phyloP scores from a whole-genome alignment of 2,797 vertebrate species.

The Acrocephalus scirpaceus region DNA sequence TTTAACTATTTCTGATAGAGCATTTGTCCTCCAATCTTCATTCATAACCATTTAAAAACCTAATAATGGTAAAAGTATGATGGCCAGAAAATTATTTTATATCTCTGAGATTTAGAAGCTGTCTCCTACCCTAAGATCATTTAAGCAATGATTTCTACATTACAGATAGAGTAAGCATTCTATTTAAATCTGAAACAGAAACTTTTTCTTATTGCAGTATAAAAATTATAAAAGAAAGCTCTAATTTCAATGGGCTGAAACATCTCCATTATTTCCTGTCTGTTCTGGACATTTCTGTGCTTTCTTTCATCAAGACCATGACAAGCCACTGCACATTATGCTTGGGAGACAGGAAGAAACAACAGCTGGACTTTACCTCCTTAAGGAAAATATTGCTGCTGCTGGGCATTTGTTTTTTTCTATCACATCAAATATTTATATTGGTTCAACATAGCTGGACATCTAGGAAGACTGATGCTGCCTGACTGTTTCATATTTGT shows the following conservation, averaged over 20 bases:
- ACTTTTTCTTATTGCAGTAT: not conserved
- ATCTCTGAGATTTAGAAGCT: not conserved
- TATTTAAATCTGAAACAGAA: not conserved
- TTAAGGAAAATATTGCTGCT: constrained; percentile 19
- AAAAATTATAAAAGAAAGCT: not conserved
- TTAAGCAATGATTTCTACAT: not conserved
- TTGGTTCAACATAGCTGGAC: not conserved
- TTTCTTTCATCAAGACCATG: not conserved
- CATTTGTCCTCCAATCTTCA: not conserved
- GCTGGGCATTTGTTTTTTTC: not conserved
- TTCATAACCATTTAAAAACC: not conserved
- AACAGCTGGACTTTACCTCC: not conserved
- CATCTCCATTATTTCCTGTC: not conserved
- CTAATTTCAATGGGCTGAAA: not conserved
- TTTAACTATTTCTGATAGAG: not conserved
- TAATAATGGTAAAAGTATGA: not conserved
- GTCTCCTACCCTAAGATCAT: not conserved
- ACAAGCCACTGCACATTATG: not conserved
- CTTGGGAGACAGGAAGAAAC: not conserved
- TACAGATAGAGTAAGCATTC: not conserved
- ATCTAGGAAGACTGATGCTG: not conserved
- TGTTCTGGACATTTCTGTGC: not conserved
- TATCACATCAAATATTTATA: constrained; percentile 38
- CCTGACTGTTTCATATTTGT: constrained; percentile 24
- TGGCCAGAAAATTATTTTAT: not conserved